These are phyloP conservation scores for Synanthedon myopaeformis DNA, from an alignment of 2,888 invertebrate species.

Conservation along the genomic window DNA sequence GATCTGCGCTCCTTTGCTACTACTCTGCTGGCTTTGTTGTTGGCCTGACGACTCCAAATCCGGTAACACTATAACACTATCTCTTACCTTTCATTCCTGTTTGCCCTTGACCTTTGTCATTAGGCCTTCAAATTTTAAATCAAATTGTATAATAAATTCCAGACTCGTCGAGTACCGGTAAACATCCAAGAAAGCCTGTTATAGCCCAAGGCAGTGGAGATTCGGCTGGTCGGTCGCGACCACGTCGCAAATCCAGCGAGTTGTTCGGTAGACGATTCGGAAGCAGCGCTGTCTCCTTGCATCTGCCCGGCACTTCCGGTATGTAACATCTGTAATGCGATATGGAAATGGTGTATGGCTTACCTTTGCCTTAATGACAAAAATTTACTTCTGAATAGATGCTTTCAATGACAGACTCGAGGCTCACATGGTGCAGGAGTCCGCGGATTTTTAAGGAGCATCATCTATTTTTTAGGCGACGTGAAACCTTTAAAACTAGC, in stretches of 20 bases:
- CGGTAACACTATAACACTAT: constrained; percentile 21
- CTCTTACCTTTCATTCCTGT: not conserved
- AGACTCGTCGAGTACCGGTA: constrained; percentile 34
- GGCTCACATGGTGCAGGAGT: too few relatives aligned
- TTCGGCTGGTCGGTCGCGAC: constrained; percentile 9
- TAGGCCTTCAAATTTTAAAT: too few relatives aligned
- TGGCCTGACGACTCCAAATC: constrained; percentile 48
- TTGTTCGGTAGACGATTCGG: constrained; percentile 30
- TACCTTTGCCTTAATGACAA: not conserved
- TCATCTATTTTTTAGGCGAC: too few relatives aligned
- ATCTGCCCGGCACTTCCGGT: constrained; percentile 55
- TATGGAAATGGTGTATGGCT: too few relatives aligned
- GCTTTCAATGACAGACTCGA: not conserved
- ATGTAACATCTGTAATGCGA: not conserved
- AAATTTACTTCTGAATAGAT: not conserved
- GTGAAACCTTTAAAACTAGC: too few relatives aligned
- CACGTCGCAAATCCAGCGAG: constrained; percentile 32
- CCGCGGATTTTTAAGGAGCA: too few relatives aligned
- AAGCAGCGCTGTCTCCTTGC: constrained; percentile 46
- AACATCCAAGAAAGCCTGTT: constrained; percentile 27
- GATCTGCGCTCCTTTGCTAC: constrained; percentile 37
- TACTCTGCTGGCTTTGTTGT: constrained; percentile 58
- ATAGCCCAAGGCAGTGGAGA: constrained; percentile 19
- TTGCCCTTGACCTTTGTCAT: too few relatives aligned
- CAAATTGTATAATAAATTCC: constrained; percentile 1